Evolutionary conservation across 2,797 vertebrate species (phyloP).

Genomic region (Serranus cabrilla): DNA sequence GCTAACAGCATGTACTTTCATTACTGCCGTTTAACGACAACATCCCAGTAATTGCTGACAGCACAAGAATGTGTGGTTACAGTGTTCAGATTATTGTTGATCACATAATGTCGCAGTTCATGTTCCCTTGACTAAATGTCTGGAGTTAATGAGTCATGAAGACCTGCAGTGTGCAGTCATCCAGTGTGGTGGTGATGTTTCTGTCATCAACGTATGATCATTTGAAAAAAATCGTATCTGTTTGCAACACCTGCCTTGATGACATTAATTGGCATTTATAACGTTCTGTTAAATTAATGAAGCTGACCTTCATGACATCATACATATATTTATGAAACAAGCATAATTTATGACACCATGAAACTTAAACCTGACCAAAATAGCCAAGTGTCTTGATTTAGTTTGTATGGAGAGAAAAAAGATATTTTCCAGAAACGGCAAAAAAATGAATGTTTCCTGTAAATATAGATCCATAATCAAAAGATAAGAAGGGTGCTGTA

Average conservation of each 20-base stretch:
- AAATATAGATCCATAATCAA: conserved; percentile 5
- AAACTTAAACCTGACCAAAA: conserved; percentile 6
- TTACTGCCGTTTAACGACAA: conserved; percentile 15
- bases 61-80: not conserved
- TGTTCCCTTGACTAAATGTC: conserved; percentile 32
- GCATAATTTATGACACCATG: conserved; percentile 10
- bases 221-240: not conserved
- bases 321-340: conserved; percentile 33
- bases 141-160: conserved; percentile 30
- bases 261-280: conserved; percentile 26
- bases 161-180: conserved; percentile 9
- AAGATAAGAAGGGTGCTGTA: conserved; percentile 4
- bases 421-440: not conserved
- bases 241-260: conserved; percentile 28
- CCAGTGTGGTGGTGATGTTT: not conserved
- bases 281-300: conserved; percentile 20
- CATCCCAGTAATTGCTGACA: conserved; percentile 1
- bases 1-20: not conserved
- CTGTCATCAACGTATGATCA: conserved; percentile 3
- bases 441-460: not conserved
- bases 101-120: conserved; percentile 14
- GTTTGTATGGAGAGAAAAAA: not conserved
- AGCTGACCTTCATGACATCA: conserved; percentile 30
- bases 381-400: not conserved
- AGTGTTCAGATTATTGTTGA: conserved; percentile 1